These are phyloP conservation scores for Nomia melanderi DNA, from an alignment of 1,140 invertebrate species.

Conservation along the genomic window DNA sequence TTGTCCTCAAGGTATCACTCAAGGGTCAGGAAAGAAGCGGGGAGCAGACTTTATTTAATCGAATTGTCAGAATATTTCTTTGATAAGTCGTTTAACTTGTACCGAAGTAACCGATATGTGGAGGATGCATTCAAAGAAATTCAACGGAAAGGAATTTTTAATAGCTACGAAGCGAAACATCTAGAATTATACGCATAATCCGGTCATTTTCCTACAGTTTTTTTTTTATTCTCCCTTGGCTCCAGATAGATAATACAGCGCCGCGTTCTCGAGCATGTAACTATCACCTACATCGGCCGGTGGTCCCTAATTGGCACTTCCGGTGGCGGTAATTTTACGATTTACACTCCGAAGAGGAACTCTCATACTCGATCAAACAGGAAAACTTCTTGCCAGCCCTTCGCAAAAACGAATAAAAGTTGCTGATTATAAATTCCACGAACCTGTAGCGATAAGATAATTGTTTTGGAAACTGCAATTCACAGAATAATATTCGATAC, in stretches of 20 bases:
- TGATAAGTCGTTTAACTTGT: no score
- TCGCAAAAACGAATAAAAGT: background rate
- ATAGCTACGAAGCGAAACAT: background rate
- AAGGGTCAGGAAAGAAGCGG: background rate
- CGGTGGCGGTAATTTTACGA: slow-evolving; percentile 57
- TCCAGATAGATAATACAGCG: slow-evolving; percentile 26
- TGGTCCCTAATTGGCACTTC: slow-evolving; percentile 60
- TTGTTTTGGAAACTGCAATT: background rate
- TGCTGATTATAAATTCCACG: background rate
- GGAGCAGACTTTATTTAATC: slow-evolving; percentile 11
- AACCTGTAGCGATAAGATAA: background rate
- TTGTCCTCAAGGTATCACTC: slow-evolving; percentile 53
- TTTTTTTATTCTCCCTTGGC: background rate
- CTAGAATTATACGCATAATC: background rate
- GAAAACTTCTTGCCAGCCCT: background rate
- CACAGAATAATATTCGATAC: no score
- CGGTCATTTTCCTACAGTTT: background rate
- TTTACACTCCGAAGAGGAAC: slow-evolving; percentile 36
- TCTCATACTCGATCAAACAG: slow-evolving; percentile 12
- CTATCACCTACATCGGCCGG: slow-evolving; percentile 47
- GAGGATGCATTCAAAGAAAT: background rate
- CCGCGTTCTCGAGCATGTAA: slow-evolving; percentile 14
- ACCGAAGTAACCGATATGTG: no score
- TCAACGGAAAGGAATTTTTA: background rate
- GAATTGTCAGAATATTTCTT: no score